Evolutionary conservation across 2,888 invertebrate species (phyloP), one percentile per base, ranked within the genome.

Genomic region (Zootermopsis nevadensis): DNA sequence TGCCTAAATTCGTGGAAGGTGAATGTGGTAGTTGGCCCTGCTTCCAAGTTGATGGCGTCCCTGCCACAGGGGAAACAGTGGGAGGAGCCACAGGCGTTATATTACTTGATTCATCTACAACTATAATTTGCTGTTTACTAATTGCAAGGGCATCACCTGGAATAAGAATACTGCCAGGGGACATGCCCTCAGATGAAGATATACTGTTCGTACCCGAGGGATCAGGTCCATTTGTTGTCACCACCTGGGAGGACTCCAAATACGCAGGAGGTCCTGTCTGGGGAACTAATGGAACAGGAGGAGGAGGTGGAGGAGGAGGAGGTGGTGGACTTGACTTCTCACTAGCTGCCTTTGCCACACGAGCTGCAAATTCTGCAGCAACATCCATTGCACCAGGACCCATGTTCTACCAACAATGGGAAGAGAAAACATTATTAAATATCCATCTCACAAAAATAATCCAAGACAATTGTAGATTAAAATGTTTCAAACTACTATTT

Each of bases 351-450:
- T 89, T 89, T 42, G 89, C 88, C 35, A 90, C 90, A 8, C 87
- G 87, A 38, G 89, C 89, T 83, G 89, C 89, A 85, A 90, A 90
- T 83, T 89, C 89, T 60, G 89, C 89, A 80, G 87, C 87, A 83
- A 88, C 87, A 84, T 87, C 88, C 66, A 86, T 86, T 83, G 86
- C 86, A 82, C 86, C 76, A 24, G 84, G 74, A 81, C 38, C 83
- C 12, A 83, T 74, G 77, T 66, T 84, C 85, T 85, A 82, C 24
- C 22, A 72, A 82, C 27, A 80, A 38, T 72, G 31, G 30, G 35
- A 69, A 81, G 10, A 35, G 30, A 81, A 67, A 42, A 31, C 19
- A 81, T n/a, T 10, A 22, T 72, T 27, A 6, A 60, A 33, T 8
- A 60, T 24, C 27, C 22, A 55, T 80, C 38, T 33, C 19, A 42